Percentiles rank a stretch among this genome's conserved stretches.
These are phyloP conservation scores for Rhinichthys klamathensis DNA, from an alignment of 2,113 vertebrate species.

Conservation along the genomic window DNA sequence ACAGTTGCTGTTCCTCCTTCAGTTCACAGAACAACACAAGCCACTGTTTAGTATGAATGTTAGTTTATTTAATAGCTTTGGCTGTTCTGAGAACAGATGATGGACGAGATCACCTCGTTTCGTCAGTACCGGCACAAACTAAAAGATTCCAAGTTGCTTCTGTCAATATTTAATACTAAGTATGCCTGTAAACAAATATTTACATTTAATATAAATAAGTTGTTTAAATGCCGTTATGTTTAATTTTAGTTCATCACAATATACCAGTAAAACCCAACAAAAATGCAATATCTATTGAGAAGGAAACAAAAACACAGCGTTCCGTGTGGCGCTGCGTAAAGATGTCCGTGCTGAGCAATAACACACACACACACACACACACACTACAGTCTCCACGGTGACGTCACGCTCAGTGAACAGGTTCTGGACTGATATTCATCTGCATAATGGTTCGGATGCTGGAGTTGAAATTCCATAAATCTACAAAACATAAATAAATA, in stretches of 20 bases:
- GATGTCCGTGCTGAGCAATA: neutral
- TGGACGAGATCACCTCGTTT: neutral
- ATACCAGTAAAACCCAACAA: neutral
- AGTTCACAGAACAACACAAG: neutral
- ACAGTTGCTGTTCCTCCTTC: no score
- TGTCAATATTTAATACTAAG: neutral
- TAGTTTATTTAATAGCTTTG: constrained; percentile 16
- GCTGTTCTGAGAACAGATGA: neutral
- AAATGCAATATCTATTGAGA: neutral
- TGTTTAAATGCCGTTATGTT: neutral
- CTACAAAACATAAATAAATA: constrained; percentile 52
- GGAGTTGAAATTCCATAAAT: neutral
- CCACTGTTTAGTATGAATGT: neutral
- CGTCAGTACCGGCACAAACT: neutral
- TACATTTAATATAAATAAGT: neutral
- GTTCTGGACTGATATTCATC: neutral
- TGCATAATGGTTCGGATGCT: neutral
- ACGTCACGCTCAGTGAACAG: no score
- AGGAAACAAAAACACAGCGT: neutral
- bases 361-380: neutral
- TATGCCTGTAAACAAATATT: neutral
- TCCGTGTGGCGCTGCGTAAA: neutral
- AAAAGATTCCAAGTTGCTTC: neutral
- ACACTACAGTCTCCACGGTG: no score
- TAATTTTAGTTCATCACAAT: neutral